These are phyloP conservation scores for Brachypodius melanocephalos DNA, from an alignment of 2,113 vertebrate genomes.

Conservation along the genomic window DNA sequence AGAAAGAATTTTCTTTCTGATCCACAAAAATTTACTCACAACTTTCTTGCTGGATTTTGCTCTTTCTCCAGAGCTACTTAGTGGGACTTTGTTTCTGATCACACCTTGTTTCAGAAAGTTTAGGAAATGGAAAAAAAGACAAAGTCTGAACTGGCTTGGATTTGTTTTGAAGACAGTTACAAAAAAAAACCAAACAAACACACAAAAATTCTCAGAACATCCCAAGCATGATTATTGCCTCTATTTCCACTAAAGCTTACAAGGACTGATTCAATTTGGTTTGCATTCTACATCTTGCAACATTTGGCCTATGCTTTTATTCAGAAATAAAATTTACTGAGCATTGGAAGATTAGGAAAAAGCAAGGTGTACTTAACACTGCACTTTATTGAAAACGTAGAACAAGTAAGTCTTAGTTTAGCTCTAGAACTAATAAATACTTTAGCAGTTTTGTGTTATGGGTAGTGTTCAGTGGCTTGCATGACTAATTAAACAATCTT, in stretches of 20 bases:
- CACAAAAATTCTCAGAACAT: background rate
- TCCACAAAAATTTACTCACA: background rate
- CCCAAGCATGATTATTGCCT: background rate
- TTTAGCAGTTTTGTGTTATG: slow-evolving; percentile 55
- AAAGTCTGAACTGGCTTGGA: background rate
- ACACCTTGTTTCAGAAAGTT: background rate
- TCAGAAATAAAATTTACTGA: slow-evolving; percentile 57
- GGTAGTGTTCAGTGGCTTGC: slow-evolving; percentile 58
- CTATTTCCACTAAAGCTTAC: background rate
- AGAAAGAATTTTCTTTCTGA: background rate
- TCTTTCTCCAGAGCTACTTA: background rate
- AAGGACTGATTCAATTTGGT: background rate
- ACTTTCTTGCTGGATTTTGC: background rate
- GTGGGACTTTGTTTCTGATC: background rate
- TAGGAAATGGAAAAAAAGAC: background rate
- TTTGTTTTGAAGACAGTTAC: background rate
- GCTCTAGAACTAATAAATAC: slow-evolving; percentile 69
- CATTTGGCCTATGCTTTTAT: slow-evolving; percentile 16
- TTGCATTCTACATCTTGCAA: background rate
- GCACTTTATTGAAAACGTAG: slow-evolving; percentile 64
- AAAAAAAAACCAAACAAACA: no score
- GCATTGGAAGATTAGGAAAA: slow-evolving; percentile 55
- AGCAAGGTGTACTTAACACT: slow-evolving; percentile 55
- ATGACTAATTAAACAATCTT: slow-evolving; percentile 73
- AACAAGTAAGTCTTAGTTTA: slow-evolving; percentile 54